Evolutionary conservation across 2,113 vertebrate species (phyloP), one percentile per base, ranked within the genome.

Genomic region (Scortum barcoo): DNA sequence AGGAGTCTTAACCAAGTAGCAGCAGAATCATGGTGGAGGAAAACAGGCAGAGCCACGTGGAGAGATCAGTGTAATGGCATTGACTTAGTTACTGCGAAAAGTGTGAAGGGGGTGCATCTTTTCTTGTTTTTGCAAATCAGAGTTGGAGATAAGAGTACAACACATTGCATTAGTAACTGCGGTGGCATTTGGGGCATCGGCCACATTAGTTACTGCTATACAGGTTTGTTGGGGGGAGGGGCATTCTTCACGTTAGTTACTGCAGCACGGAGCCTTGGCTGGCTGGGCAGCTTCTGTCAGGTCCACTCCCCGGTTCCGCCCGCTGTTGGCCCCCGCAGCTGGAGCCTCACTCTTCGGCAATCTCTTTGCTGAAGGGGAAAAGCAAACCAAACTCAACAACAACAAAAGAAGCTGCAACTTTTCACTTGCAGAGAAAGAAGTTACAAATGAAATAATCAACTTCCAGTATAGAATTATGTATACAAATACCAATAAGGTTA

Each of bases 311-410:
- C 97, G 95, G 96, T 94, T 97, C 91, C 97, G 94, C 78, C 95
- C 94, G 67, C 95, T 96, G 91, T 74, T 97, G 80, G 94, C 86
- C 91, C 96, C 97, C 72, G 95, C 84, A 86, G 95, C 96, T 94
- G 98, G 97, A 84, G 97, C 97, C 94, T 99, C 98, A 54, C 94
- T 99, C 95, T 99, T 99, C 24, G 98, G 98, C 96, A 99, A 95
- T 92, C 96, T 97, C 95, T 99, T 99, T 80, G 98, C 96, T 96
- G 74, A 7, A 74, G 42, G 16, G 7, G 56, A 84, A 60, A 51
- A 28, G 54, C 1, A 36, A 70, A 72, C 1, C 1, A 57, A 69
- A 63, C 0, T 33, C n/a, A 78, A 62, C 1, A 36, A 77, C 16
- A 61, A 28, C 3, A 12, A 72, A 54, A 46, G 8, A 44, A 61